Conservation (phyloP, 2,888 invertebrate species). For the Dermolepida albohirtum region DNA sequence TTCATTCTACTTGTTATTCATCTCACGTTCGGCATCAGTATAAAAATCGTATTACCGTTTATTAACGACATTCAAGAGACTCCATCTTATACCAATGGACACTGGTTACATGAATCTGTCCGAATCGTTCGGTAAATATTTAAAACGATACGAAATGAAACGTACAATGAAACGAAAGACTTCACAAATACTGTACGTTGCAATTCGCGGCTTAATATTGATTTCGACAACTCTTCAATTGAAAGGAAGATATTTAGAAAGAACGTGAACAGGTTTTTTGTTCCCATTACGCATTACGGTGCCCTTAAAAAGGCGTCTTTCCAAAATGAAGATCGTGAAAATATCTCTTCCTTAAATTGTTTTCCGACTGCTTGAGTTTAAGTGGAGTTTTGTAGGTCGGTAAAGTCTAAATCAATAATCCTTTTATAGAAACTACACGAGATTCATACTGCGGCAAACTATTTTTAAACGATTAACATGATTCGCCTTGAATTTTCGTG, state of each 20-base stretch:
- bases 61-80: conserved; percentile 19
- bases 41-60: conserved; percentile 26
- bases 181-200: conserved; percentile 8
- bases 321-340: no score
- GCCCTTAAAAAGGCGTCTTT: no score
- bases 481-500: no score
- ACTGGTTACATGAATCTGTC: conserved; percentile 13
- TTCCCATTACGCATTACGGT: no score
- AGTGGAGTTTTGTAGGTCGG: no score
- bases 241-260: conserved; percentile 4
- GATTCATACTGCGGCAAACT: no score
- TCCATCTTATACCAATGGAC: conserved; percentile 11
- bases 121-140: conserved; percentile 26
- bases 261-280: conserved; percentile 1
- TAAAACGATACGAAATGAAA: conserved; percentile 9
- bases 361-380: no score
- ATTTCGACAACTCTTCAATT: conserved; percentile 20
- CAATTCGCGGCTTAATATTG: conserved; percentile 10
- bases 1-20: conserved; percentile 17
- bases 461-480: no score
- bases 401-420: no score
- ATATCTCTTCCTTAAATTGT: no score
- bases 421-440: no score
- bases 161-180: neutral
- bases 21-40: conserved; percentile 2